Evolutionary conservation across 2,888 invertebrate species (phyloP).

Genomic region (Stratiomys singularior): DNA sequence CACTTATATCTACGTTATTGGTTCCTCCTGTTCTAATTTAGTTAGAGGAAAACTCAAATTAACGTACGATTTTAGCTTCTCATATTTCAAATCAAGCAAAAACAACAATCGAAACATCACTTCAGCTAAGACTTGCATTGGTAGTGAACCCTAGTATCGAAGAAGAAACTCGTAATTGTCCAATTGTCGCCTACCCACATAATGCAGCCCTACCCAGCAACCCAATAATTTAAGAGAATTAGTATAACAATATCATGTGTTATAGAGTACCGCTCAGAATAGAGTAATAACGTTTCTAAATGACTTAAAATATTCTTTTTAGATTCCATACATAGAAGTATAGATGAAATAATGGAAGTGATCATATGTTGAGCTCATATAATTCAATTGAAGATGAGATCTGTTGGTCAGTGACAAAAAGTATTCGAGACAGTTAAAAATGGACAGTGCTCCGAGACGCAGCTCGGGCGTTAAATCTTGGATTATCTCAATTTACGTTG

Average conservation of each 20-base stretch:
- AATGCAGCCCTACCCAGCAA: conserved; percentile 5
- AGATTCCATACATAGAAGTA: conserved; percentile 23
- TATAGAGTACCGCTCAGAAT: conserved; percentile 34
- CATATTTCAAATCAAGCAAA: too few species aligned
- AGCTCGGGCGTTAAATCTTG: conserved; percentile 21
- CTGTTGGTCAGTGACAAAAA: conserved; percentile 52
- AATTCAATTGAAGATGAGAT: conserved; percentile 52
- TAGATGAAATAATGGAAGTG: conserved; percentile 14
- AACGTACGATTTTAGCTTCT: too few species aligned
- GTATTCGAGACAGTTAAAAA: conserved; percentile 48
- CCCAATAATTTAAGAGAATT: conserved; percentile 50
- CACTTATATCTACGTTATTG: too few species aligned
- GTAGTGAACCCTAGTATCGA: background rate
- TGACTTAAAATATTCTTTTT: conserved; percentile 47
- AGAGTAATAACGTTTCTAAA: conserved; percentile 48
- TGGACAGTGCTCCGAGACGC: conserved; percentile 20
- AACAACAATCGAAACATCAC: too few species aligned
- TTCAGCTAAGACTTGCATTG: too few species aligned
- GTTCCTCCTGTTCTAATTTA: too few species aligned
- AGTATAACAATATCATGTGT: conserved; percentile 49
- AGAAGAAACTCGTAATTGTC: background rate
- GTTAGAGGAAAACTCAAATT: too few species aligned
- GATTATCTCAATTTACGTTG: conserved; percentile 33
- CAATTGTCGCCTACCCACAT: background rate
- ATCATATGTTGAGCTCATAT: conserved; percentile 47